Evolutionary conservation across 2,888 invertebrate genomes (phyloP), one percentile per base, ranked within the genome.

Genomic region (Poecilus cupreus): DNA sequence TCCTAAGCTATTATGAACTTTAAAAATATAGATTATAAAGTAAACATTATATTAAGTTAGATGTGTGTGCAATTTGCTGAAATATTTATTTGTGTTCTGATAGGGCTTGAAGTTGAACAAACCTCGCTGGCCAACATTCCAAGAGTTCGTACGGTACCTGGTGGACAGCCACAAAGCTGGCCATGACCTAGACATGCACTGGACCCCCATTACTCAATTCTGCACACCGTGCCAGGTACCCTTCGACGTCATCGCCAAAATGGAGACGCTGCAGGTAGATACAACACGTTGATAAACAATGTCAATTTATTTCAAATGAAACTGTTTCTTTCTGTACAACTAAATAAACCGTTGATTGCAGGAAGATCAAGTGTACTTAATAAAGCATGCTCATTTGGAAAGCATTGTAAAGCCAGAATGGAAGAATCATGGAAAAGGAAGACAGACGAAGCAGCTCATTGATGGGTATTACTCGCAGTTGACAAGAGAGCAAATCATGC

Each of bases 141-240:
- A 94, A 54, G 96, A 96, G 89, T 96, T 96, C 84, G 94, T 96
- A 0, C 90, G 93, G 75, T 96, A 95, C 90, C 91, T 96, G 16
- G 88, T 96, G 83, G 95, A 95, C 86, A 93, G 94, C 83, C 92
- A 93, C 82, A 90, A 90, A 84, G 91, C 90, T 82, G 93, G 92
- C 37, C 90, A 93, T 70, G 90, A 91, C 2, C 90, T 96, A 84
- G 96, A 96, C 87, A 96, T 96, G 95, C 96, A 96, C 87, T 96
- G 96, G 94, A 94, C 95, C n/a, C 95, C 96, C 0, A 93, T 95
- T 84, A 93, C 94, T 0, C 93, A 93, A 86, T 96, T 96, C 88
- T 96, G 96, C 87, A 96, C 96, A 37, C 96, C 96, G 0, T 96
- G 96, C 89, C 93, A 95, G 90, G 94, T 96, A 85, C 92, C 94